phyloP scores from a whole-genome alignment of 2,113 vertebrate genomes.

The Alouatta palliata region DNA sequence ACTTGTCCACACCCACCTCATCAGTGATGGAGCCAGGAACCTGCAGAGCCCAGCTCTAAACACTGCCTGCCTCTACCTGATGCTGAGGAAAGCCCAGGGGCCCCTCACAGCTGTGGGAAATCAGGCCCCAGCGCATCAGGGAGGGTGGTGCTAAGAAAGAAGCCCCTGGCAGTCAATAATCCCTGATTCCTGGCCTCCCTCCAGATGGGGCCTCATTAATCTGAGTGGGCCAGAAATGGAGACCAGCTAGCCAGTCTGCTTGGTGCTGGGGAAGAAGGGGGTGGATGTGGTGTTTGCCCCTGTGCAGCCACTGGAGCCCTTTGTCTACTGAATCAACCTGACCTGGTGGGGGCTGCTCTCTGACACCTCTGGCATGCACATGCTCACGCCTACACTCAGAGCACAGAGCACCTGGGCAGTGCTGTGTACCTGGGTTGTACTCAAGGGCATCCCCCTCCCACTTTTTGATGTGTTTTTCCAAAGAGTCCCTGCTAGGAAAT shows the following conservation, averaged over 20 bases:
- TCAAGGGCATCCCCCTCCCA: background rate
- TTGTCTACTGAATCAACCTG: background rate
- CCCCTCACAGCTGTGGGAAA: background rate
- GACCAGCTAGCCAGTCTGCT: background rate
- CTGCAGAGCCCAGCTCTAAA: background rate
- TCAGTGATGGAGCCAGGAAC: too few species aligned
- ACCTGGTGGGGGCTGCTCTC: rapidly evolving
- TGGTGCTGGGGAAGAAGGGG: rapidly evolving
- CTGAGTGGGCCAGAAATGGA: background rate
- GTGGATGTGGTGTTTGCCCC: too few species aligned
- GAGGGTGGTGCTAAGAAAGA: background rate
- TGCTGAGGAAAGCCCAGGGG: background rate
- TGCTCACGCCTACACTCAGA: background rate
- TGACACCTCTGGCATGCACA: too few species aligned
- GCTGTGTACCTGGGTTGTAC: rapidly evolving
- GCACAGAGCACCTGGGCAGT: background rate
- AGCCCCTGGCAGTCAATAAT: background rate
- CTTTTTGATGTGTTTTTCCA: background rate
- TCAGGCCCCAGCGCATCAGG: background rate
- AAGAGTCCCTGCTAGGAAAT: background rate
- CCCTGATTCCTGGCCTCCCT: background rate
- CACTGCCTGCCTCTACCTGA: background rate
- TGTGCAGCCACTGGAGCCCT: background rate
- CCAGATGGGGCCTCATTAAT: background rate
- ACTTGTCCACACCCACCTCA: background rate